Evolutionary conservation across 2,797 vertebrate species (phyloP).

Genomic region (Ataeniobius toweri): DNA sequence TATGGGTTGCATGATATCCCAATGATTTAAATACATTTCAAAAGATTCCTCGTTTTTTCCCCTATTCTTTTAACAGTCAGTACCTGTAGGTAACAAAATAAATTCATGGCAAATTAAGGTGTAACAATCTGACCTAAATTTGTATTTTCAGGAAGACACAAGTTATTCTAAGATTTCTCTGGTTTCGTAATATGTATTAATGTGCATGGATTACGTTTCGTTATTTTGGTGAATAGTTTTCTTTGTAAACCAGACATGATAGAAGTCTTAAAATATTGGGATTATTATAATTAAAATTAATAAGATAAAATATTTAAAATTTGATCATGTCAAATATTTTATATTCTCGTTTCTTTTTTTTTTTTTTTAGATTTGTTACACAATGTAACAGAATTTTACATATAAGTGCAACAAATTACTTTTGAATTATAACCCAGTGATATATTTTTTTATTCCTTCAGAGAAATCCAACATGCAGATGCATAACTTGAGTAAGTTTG

Average conservation of each 20-base stretch:
- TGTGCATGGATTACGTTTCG: neutral
- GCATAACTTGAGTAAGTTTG: constrained; percentile 49
- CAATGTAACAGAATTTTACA: neutral
- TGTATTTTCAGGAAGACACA: neutral
- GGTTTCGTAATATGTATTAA: no score
- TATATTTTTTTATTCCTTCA: neutral
- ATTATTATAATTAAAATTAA: neutral
- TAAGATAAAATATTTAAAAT: neutral
- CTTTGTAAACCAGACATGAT: neutral
- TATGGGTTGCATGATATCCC: neutral
- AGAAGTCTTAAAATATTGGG: neutral
- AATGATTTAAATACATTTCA: neutral
- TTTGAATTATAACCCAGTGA: neutral
- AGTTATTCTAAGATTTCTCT: neutral
- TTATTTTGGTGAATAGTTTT: neutral
- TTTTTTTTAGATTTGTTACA: neutral
- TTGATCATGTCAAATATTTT: neutral
- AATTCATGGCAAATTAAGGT: neutral
- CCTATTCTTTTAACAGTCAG: constrained; percentile 6
- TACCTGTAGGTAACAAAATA: neutral
- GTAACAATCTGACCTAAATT: neutral
- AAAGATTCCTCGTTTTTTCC: neutral
- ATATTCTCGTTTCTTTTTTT: neutral
- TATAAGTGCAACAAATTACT: neutral
- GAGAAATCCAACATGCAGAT: constrained; percentile 36